Evolutionary conservation across 2,888 invertebrate genomes (phyloP).

Genomic region (Lordiphosa andalusiaca): DNA sequence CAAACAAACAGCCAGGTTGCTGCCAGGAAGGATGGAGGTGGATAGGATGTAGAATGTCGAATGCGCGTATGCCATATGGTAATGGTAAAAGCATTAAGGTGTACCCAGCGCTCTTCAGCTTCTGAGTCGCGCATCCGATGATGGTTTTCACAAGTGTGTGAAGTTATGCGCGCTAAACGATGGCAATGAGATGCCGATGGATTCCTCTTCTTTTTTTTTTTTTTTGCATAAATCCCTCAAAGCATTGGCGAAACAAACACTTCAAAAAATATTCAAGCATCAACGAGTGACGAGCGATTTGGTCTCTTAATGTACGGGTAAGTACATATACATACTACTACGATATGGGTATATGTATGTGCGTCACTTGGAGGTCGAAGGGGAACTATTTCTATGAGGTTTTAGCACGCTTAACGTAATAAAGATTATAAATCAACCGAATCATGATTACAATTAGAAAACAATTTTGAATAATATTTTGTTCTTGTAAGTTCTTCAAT

Average conservation of each 20-base stretch:
- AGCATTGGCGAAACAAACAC: slow-evolving; percentile 29
- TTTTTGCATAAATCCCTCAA: slow-evolving; percentile 73
- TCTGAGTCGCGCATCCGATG: slow-evolving; percentile 13
- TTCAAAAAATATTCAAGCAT: neutral
- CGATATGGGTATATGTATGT: no score
- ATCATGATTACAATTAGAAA: no score
- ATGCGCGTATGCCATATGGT: slow-evolving; percentile 52
- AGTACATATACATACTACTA: no score
- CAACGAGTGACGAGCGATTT: neutral
- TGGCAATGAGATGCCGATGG: slow-evolving; percentile 42
- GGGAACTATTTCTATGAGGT: no score
- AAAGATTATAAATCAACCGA: no score
- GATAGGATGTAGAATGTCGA: slow-evolving; percentile 6
- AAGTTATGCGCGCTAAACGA: slow-evolving; percentile 63
- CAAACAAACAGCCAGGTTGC: slow-evolving; percentile 49
- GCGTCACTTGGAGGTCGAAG: no score
- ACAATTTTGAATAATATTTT: no score
- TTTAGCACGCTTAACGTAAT: no score
- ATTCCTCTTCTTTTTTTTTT: slow-evolving; percentile 64
- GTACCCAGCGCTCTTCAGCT: slow-evolving; percentile 32
- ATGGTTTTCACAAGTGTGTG: slow-evolving; percentile 44
- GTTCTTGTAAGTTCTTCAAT: no score
- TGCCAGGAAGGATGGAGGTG: slow-evolving; percentile 11
- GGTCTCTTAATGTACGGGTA: no score
- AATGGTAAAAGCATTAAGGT: slow-evolving; percentile 72